These are phyloP conservation scores for Desmophyllum pertusum DNA, from an alignment of 92 coral and sea anemone species.

Conservation along the genomic window DNA sequence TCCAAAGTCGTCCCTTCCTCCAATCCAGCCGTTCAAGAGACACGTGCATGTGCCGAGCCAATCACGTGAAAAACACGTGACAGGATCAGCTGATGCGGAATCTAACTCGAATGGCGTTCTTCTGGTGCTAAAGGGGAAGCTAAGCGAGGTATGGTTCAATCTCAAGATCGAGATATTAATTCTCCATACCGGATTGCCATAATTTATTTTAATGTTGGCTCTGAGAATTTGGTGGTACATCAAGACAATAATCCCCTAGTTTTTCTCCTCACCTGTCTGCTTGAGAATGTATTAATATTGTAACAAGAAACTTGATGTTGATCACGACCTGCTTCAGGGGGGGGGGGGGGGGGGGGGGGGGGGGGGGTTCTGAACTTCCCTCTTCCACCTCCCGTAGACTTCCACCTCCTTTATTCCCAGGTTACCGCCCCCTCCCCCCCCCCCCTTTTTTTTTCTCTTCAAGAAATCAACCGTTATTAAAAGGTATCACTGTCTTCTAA, in stretches of 20 bases:
- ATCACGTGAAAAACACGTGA: conserved; percentile 19
- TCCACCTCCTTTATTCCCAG: no score
- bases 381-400: no score
- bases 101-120: conserved; percentile 40
- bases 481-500: not conserved
- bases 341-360: no score
- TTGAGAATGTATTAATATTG: not conserved
- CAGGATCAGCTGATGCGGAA: conserved; percentile 1
- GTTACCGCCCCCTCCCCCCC: no score
- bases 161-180: not conserved
- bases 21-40: conserved; percentile 88
- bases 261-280: not conserved
- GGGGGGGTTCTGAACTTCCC: no score
- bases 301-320: not conserved
- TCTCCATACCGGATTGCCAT: not conserved
- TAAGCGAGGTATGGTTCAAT: conserved; percentile 48
- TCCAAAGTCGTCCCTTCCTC: conserved; percentile 73
- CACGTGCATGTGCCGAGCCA: conserved; percentile 56
- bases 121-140: conserved; percentile 34
- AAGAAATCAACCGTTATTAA: not conserved
- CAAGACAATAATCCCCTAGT: not conserved
- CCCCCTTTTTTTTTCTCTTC: not conserved
- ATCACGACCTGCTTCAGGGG: no score
- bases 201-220: no score
- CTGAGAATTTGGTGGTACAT: not conserved